Evolutionary conservation across 2,888 invertebrate genomes (phyloP), one percentile per base, ranked within the genome.

Genomic region (Heteromurus nitidus): DNA sequence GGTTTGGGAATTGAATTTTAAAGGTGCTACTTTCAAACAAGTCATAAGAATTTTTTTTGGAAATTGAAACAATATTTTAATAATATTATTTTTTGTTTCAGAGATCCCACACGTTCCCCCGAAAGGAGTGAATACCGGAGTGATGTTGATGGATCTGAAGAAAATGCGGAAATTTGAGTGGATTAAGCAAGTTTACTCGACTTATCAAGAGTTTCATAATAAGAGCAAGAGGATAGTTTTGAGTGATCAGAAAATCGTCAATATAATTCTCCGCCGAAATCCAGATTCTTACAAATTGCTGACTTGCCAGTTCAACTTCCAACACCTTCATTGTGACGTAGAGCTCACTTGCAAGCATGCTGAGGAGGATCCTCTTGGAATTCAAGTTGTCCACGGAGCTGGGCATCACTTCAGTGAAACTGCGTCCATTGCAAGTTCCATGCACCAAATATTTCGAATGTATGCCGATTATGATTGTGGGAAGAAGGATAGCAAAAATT

Each of bases 321-420:
- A 31, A 31, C 64, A 64, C 31, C 16, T 47, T 9, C 64, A 64
- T n/a, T 74, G 73, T 53, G 62, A 64, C 9, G 3, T 11, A 1
- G 64, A 53, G 18, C 24, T 58, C n/a, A 44, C 44, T 9, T 74
- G 74, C 18, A 18, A n/a, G 16, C 13, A 0, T 1, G 3, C 47
- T 9, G 7, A 13, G n/a, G 16, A 20, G 0, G 74, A 74, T 72
- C 60, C 60, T 1, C 9, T 20, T n/a, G 74, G 74, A 9, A 53
- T 74, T 36, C 74, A 74, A 30, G 22, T 74, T 36, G 1, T 74
- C 0, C 74, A 74, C 53, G 77, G 77, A 0, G 77, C 77, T 24
- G 69, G 62, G 30, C 7, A 7, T 13, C n/a, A n/a, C n/a, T n/a
- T n/a, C n/a, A n/a, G n/a, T n/a, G 9, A 36, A 13, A 9, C 13